A percentile compares a stretch with the other conserved stretches of the same genome.
phyloP scores from a whole-genome alignment of 2,113 vertebrate genomes.

The Amia ocellicauda region DNA sequence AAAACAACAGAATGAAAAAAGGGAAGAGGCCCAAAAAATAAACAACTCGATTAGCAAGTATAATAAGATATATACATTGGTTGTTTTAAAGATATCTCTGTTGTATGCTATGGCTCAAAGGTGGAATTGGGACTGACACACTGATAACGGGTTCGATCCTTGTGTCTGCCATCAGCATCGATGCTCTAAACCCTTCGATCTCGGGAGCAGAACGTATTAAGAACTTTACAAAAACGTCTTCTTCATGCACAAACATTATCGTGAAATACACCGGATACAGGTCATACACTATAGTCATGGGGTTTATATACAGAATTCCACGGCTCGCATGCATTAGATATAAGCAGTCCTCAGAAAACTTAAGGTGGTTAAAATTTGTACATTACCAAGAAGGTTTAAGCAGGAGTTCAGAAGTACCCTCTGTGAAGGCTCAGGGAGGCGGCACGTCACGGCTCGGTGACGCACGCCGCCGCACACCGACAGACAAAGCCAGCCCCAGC shows the following conservation, averaged over 20 bases:
- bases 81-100: too few species aligned
- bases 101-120: too few species aligned
- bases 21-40: too few species aligned
- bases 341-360: conserved; percentile 22
- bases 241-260: conserved; percentile 45
- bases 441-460: too few species aligned
- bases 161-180: too few species aligned
- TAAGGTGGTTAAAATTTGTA: conserved; percentile 27
- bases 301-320: conserved; percentile 52
- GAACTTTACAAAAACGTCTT: conserved; percentile 2
- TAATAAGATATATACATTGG: too few species aligned
- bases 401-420: conserved; percentile 46
- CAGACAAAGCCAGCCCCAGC: neutral
- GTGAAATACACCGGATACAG: conserved; percentile 26
- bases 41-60: too few species aligned
- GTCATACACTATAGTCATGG: conserved; percentile 20
- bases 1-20: too few species aligned
- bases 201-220: conserved; percentile 43
- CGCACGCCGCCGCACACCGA: too few species aligned
- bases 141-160: too few species aligned
- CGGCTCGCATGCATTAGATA: conserved; percentile 50
- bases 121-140: too few species aligned
- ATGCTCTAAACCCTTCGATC: conserved; percentile 23
- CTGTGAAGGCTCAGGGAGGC: neutral
- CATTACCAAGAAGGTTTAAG: conserved; percentile 30